Percentiles rank a stretch among this genome's conserved stretches.
These are phyloP conservation scores for Porites australiensis DNA, from an alignment of 64 coral and sea anemone species.

Conservation along the genomic window DNA sequence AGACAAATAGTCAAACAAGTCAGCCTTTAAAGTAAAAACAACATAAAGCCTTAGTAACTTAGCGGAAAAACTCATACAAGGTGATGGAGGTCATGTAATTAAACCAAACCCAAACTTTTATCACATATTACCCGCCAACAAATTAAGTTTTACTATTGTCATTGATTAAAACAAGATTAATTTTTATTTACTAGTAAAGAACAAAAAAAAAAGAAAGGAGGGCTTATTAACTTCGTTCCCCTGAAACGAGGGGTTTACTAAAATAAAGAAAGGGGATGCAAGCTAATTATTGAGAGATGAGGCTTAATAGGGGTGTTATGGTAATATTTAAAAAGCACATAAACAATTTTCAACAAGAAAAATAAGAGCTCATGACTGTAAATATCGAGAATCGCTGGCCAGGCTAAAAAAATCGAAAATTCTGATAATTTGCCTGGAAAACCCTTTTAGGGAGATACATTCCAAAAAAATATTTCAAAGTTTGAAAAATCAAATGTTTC, in stretches of 20 bases:
- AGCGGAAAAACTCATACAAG: neutral
- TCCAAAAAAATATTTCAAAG: too few relatives aligned
- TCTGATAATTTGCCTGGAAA: too few relatives aligned
- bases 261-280: neutral
- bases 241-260: conserved; percentile 6
- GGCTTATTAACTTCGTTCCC: neutral
- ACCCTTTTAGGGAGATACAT: too few relatives aligned
- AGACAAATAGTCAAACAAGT: neutral
- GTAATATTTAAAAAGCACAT: conserved; percentile 1
- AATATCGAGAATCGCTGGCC: too few relatives aligned
- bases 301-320: conserved; percentile 10
- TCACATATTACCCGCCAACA: neutral
- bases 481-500: too few relatives aligned
- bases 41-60: neutral
- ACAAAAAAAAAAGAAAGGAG: neutral
- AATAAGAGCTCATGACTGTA: too few relatives aligned
- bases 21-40: neutral
- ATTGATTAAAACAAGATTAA: conserved; percentile 13
- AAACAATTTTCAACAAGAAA: conserved; percentile 17
- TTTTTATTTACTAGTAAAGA: neutral
- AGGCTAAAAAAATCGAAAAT: too few relatives aligned
- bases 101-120: neutral
- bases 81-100: neutral
- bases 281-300: conserved; percentile 5
- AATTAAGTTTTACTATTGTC: conserved; percentile 1